A percentile compares a stretch with the other conserved stretches of the same genome.
Evolutionary conservation across 2,888 invertebrate species (phyloP).

Genomic region (Tetanocera ferruginea): DNA sequence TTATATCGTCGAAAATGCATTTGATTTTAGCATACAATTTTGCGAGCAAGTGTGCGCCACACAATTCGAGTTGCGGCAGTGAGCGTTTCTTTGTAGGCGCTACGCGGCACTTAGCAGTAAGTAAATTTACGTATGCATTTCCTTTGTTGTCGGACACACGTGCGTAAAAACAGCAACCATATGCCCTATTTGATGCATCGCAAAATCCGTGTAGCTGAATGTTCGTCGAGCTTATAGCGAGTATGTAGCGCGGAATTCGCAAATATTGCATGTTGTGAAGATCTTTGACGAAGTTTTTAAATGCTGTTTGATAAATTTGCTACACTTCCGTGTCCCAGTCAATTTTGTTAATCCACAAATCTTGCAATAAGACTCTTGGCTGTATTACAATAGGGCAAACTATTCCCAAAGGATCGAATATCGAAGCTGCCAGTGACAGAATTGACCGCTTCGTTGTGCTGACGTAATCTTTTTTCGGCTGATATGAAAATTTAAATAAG

Average conservation of each 20-base stretch:
- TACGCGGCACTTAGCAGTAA: slow-evolving; percentile 4
- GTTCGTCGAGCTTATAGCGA: neutral
- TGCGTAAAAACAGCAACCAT: neutral
- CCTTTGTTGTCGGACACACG: neutral
- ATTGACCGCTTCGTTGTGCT: slow-evolving; percentile 31
- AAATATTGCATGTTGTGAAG: neutral
- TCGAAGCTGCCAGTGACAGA: slow-evolving; percentile 36
- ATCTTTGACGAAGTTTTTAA: neutral
- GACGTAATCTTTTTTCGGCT: neutral
- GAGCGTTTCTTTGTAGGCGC: slow-evolving; percentile 10
- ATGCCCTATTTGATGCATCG: slow-evolving; percentile 1
- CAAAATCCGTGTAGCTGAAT: slow-evolving; percentile 6
- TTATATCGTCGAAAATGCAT: slow-evolving; percentile 15
- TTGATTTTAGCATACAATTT: slow-evolving; percentile 32
- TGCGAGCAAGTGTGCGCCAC: slow-evolving; percentile 18
- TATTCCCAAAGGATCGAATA: slow-evolving; percentile 36
- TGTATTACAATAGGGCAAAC: no score
- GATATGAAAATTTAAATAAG: slow-evolving; percentile 33
- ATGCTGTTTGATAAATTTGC: neutral
- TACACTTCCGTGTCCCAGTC: slow-evolving; percentile 12
- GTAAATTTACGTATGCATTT: neutral
- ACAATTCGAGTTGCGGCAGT: slow-evolving; percentile 8
- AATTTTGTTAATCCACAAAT: slow-evolving; percentile 21
- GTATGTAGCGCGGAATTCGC: neutral
- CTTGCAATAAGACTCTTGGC: slow-evolving; percentile 38